Percentiles rank a stretch among this genome's conserved stretches.
Evolutionary conservation across 2,113 vertebrate species (phyloP).

Genomic region (Leucosticte australis): DNA sequence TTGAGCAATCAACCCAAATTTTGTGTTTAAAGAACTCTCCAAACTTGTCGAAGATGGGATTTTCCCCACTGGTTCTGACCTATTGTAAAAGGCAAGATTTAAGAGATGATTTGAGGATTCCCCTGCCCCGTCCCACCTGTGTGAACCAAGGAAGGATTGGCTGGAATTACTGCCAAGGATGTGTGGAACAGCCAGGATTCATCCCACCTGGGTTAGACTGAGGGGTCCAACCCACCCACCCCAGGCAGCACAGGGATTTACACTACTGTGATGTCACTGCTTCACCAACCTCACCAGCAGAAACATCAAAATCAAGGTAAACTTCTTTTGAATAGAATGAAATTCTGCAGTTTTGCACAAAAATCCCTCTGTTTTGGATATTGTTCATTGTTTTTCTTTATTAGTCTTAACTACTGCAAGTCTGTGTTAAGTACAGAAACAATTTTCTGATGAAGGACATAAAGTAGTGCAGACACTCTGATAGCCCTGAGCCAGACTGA

Average conservation of each 20-base stretch:
- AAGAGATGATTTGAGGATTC: not conserved
- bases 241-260: constrained; percentile 30
- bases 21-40: not conserved
- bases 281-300: not conserved
- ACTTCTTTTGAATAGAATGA: not conserved
- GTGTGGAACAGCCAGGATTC: constrained; percentile 36
- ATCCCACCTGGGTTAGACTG: constrained; percentile 28
- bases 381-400: not conserved
- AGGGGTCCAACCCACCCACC: not conserved
- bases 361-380: not conserved
- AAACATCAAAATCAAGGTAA: not conserved
- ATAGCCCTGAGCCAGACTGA: not conserved
- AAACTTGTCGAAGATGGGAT: not conserved
- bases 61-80: not conserved
- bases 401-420: not conserved
- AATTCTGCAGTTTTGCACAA: not conserved
- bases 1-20: not conserved
- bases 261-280: constrained; percentile 2
- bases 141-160: not conserved
- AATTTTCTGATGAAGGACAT: not conserved
- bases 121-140: not conserved
- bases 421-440: not conserved
- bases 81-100: not conserved
- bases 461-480: not conserved
- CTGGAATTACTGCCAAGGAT: constrained; percentile 49